Percentiles rank a stretch among this genome's conserved stretches.
phyloP scores from a whole-genome alignment of 2,113 vertebrate genomes.

The Tachycineta bicolor region DNA sequence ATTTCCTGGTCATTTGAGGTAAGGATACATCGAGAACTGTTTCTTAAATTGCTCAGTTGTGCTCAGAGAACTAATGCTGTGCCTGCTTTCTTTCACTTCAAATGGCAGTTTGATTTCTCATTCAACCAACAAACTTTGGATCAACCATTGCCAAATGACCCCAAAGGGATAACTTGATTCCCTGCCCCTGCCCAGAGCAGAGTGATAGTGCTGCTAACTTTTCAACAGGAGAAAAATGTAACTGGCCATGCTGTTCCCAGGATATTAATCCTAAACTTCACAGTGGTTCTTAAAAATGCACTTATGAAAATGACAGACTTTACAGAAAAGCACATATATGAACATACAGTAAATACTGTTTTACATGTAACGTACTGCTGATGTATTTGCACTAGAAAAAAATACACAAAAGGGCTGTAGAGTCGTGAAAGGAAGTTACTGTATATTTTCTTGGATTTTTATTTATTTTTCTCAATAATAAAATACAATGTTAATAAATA shows the following conservation, averaged over 20 bases:
- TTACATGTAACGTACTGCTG: not conserved
- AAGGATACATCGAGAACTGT: not conserved
- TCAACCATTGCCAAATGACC: not conserved
- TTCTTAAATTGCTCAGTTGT: not conserved
- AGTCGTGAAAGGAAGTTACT: constrained; percentile 76
- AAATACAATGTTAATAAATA: constrained; percentile 83
- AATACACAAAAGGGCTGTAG: constrained; percentile 73
- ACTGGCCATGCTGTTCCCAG: not conserved
- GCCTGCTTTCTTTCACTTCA: not conserved
- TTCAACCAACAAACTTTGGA: not conserved
- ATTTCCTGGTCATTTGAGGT: not conserved
- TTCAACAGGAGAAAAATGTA: constrained; percentile 57
- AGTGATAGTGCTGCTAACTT: not conserved
- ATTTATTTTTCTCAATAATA: constrained; percentile 80
- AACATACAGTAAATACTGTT: constrained; percentile 5
- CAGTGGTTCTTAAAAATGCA: not conserved
- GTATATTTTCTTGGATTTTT: constrained; percentile 75
- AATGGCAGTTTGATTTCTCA: not conserved
- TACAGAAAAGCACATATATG: constrained; percentile 33
- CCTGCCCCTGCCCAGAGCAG: not conserved
- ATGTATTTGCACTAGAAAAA: constrained; percentile 58
- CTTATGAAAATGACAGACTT: not conserved
- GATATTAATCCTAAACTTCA: constrained; percentile 6
- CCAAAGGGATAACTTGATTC: not conserved
- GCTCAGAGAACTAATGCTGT: not conserved